Evolutionary conservation across 2,113 vertebrate species (phyloP), one percentile per base, ranked within the genome.

Genomic region (Pica pica): DNA sequence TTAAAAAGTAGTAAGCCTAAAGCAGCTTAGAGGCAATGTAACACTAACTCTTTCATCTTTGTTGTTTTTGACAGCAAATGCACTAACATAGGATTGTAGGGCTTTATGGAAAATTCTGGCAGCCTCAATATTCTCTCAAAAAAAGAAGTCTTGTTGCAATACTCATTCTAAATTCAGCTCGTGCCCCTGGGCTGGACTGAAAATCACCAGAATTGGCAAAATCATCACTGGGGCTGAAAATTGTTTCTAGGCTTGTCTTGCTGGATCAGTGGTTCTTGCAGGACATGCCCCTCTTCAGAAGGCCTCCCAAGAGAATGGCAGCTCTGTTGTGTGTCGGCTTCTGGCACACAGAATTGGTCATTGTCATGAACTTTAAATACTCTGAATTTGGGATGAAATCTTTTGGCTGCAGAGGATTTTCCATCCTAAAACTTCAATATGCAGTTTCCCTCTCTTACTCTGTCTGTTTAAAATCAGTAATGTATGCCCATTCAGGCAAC

Each of bases 341-440:
- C 68, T 87, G 77, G 78, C 70, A 47, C 65, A 14, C 37, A 56
- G 47, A 92, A 61, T 65, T 83, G 73, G 46, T 85, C 76, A 84
- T 81, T 8, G 0, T 73, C n/a, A 21, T 84, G 81, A 86, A 69
- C 39, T 69, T 68, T 44, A 44, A 63, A 52, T 88, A 49, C 77
- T 90, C 37, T 70, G 55, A 86, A 84, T 83, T 28, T 67, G 82
- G 89, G 85, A 20, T 47, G 60, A 55, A 79, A 80, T 70, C 56
- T 94, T 90, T 84, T 73, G 71, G 93, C 92, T 96, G 94, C 83
- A 63, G n/a, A 81, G 37, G 23, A 23, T 95, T 96, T 95, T 97
- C 65, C 63, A 30, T 75, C 61, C n/a, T 83, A 60, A 60, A 93
- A n/a, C 18, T 61, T 80, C 28, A 76, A 14, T 83, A 55, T 35